Evolutionary conservation across 2,113 vertebrate genomes (phyloP), one percentile per base, ranked within the genome.

Genomic region (Corythornis vintsioides): DNA sequence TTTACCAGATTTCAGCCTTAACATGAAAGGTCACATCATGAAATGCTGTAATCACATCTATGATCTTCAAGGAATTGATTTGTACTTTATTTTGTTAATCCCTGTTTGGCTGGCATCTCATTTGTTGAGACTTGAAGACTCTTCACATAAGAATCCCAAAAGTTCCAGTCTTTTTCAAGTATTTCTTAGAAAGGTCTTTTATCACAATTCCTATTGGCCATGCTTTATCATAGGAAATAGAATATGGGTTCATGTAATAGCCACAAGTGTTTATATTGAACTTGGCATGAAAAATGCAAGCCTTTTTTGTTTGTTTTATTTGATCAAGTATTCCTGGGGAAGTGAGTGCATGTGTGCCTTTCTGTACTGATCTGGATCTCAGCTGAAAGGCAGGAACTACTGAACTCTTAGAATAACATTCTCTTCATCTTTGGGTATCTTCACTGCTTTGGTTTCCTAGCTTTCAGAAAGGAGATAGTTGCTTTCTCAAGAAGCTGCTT

Each of bases 321-420:
- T 95, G 87, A 95, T 93, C 91, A 89, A 93, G 85, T 96, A 96
- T 95, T 94, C 89, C 87, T 94, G 87, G 83, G 96, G 94, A 95
- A 94, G 82, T 95, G 92, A 92, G 84, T 64, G 87, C 69, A 17
- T 92, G 92, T 88, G 92, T 94, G 88, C 73, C 19, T 74, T 93
- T 95, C 92, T 91, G 74, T 93, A 56, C 91, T 85, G 86, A 80
- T 89, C 79, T 78, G 69, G 26, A 60, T 52, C 69, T 95, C 60
- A 89, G 69, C 82, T 91, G 83, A 94, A 90, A 94, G 85, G 79
- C 92, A 83, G 75, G 77, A 93, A 88, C 95, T 93, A 88, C 87
- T 74, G 75, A 93, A 83, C 91, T 67, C 79, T 90, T 87, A 45
- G 8, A 92, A 42, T 80, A 90, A 78, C 70, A 89, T 90, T 86